These are phyloP conservation scores for Struthidea cinerea DNA, from an alignment of 2,113 vertebrate genomes.

Conservation along the genomic window DNA sequence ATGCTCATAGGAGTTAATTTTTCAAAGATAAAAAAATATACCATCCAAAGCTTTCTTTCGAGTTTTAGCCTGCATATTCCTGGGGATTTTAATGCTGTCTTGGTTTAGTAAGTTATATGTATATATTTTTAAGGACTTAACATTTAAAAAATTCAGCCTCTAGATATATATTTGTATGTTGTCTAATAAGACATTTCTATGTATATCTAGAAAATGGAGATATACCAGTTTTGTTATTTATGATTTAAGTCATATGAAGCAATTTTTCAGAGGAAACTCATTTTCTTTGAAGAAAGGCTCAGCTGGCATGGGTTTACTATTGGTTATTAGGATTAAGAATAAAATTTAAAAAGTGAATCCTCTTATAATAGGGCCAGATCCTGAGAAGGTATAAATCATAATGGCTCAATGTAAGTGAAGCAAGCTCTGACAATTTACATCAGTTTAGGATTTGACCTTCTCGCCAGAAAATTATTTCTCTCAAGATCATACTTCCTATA, in stretches of 20 bases:
- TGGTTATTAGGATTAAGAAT: slow-evolving; percentile 17
- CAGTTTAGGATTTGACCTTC: slow-evolving; percentile 49
- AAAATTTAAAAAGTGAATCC: slow-evolving; percentile 11
- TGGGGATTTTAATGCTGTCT: background rate
- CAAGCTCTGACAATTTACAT: slow-evolving; percentile 14
- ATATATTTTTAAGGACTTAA: background rate
- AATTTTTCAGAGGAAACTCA: background rate
- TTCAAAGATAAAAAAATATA: background rate
- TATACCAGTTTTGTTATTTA: background rate
- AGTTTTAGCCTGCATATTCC: background rate
- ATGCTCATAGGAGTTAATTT: background rate
- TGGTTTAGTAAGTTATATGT: background rate
- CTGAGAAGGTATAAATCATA: background rate
- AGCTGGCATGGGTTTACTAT: background rate
- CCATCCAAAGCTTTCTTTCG: background rate
- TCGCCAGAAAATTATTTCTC: slow-evolving; percentile 21
- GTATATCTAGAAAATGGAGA: background rate
- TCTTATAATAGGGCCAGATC: background rate
- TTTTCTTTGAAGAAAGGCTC: slow-evolving; percentile 4
- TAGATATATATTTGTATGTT: background rate
- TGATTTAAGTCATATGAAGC: background rate
- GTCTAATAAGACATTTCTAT: background rate
- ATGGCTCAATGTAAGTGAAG: background rate
- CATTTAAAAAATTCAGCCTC: background rate
- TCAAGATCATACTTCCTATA: slow-evolving; percentile 59